Conservation (phyloP, 2,888 invertebrate genomes). For the Diabrotica balteata region DNA sequence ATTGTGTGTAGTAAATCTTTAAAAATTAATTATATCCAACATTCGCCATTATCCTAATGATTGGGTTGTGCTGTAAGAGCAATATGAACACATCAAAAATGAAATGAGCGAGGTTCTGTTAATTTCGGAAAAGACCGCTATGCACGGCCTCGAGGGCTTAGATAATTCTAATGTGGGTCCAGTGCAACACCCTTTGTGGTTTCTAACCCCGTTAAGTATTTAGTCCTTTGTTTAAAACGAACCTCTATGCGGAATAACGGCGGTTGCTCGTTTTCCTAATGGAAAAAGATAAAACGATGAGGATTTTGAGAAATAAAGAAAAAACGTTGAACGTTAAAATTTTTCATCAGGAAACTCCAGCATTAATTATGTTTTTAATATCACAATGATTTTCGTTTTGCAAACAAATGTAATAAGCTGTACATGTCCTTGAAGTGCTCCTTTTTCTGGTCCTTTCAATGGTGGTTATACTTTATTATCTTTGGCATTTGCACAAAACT, state of each 20-base stretch:
- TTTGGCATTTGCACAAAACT: no score
- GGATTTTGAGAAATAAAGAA: not conserved
- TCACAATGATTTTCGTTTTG: no score
- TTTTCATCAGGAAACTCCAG: no score
- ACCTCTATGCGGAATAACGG: slow-evolving; percentile 17
- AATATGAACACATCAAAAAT: slow-evolving; percentile 23
- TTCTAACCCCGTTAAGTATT: slow-evolving; percentile 25
- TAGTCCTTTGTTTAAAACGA: slow-evolving; percentile 26
- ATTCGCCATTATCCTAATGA: no score
- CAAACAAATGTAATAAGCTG: no score
- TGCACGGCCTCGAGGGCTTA: slow-evolving; percentile 17
- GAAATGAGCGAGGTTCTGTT: slow-evolving; percentile 15
- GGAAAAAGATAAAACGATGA: slow-evolving; percentile 6
- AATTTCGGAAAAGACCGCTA: slow-evolving; percentile 17
- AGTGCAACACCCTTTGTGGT: slow-evolving; percentile 23
- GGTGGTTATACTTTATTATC: no score
- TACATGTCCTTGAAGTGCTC: no score
- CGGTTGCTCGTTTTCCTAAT: slow-evolving; percentile 1
- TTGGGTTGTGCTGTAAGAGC: not conserved
- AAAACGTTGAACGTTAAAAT: not conserved
- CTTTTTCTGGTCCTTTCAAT: no score
- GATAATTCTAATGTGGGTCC: slow-evolving; percentile 28
- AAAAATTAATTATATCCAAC: no score
- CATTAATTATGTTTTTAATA: no score
- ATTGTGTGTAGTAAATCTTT: no score